Conservation (phyloP, 2,113 vertebrate genomes). For the Oncorhynchus mykiss region DNA sequence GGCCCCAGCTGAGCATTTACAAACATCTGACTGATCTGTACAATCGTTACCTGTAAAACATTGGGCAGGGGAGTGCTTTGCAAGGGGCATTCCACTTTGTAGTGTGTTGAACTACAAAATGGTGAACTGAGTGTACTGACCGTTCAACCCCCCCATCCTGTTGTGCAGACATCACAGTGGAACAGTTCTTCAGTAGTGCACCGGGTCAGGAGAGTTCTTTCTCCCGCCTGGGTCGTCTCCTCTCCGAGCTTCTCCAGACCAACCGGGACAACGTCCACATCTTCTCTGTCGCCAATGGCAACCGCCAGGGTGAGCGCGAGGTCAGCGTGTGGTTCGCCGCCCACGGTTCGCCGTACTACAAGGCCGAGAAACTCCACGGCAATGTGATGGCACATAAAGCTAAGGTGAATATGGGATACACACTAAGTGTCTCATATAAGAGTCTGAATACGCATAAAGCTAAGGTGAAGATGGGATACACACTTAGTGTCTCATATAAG, state of each 20-base stretch:
- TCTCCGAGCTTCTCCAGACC: constrained; percentile 77
- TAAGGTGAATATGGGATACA: constrained; percentile 64
- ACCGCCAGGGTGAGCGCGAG: constrained; percentile 48
- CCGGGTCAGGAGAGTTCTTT: constrained; percentile 72
- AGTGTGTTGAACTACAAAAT: too few species aligned
- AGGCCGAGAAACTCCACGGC: constrained; percentile 82
- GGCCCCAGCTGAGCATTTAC: too few species aligned
- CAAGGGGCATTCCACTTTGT: too few species aligned
- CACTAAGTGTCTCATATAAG: neutral
- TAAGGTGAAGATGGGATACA: too few species aligned
- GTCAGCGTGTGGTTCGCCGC: constrained; percentile 81
- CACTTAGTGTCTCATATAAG: neutral
- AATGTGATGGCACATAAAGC: constrained; percentile 75
- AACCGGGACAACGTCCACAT: constrained; percentile 73
- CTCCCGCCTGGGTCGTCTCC: constrained; percentile 65
- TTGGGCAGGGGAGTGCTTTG: too few species aligned
- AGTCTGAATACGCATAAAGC: neutral
- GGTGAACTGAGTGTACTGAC: too few species aligned
- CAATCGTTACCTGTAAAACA: too few species aligned
- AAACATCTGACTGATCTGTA: too few species aligned
- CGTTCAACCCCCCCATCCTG: too few species aligned
- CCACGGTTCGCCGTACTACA: constrained; percentile 77
- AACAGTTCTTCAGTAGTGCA: constrained; percentile 75
- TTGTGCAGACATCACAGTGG: constrained; percentile 74
- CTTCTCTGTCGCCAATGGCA: constrained; percentile 76